A percentile compares a stretch with the other conserved stretches of the same genome.
These are phyloP conservation scores for Pinctada fucata DNA, from an alignment of 2,888 invertebrate genomes.

Conservation along the genomic window DNA sequence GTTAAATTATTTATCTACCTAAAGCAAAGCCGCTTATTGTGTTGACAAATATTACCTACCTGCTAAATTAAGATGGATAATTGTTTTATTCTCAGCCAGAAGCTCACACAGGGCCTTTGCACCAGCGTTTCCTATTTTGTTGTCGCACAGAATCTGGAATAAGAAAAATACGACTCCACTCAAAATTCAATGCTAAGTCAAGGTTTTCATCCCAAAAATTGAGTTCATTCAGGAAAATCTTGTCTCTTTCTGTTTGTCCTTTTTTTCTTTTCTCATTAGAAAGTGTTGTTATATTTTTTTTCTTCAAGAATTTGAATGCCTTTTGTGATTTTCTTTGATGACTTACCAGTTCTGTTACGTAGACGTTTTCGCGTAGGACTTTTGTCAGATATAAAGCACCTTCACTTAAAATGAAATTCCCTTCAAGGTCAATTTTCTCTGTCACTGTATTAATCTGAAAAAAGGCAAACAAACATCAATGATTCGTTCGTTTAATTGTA, in stretches of 20 bases:
- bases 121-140: slow-evolving; percentile 60
- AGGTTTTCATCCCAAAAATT: too few species aligned
- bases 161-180: too few species aligned
- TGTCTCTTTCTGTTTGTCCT: too few species aligned
- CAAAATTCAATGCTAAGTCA: background rate
- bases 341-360: slow-evolving; percentile 57
- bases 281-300: too few species aligned
- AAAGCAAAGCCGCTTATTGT: too few species aligned
- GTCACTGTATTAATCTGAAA: slow-evolving; percentile 57
- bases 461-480: slow-evolving; percentile 9
- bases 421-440: slow-evolving; percentile 55
- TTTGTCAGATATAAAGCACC: slow-evolving; percentile 50
- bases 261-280: too few species aligned
- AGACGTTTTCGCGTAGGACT: slow-evolving; percentile 56
- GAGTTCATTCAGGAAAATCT: too few species aligned
- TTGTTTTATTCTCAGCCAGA: slow-evolving; percentile 61
- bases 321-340: too few species aligned
- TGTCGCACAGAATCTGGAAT: slow-evolving; percentile 65
- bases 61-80: slow-evolving; percentile 58
- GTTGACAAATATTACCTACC: too few species aligned
- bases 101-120: slow-evolving; percentile 60
- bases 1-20: too few species aligned
- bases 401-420: slow-evolving; percentile 56
- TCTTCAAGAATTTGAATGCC: too few species aligned
- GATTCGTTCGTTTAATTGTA: background rate